Base-by-base conservation (phyloP, 2,113 vertebrate genomes). In the Chionis minor region DNA sequence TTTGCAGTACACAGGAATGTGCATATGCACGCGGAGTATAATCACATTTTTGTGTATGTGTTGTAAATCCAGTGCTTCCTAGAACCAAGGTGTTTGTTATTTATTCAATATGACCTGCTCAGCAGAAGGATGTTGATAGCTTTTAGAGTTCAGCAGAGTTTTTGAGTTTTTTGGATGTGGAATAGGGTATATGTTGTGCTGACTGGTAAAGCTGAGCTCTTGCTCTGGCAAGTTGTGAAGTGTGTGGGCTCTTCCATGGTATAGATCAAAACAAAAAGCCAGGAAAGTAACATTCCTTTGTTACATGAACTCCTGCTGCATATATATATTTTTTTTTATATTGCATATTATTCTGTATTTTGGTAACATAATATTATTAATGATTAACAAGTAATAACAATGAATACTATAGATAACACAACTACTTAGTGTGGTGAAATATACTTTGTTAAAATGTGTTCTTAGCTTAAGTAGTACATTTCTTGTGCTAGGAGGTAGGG, bases 1-100 rank as follows among this genome's bases (percentile, higher is more conserved):
- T 23, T 69, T 35, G 30, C 22, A 73, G 35, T 45, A 47, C 44
- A 44, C 32, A 10, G 47, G 9, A 26, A 33, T 47, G n/a, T 47
- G 26, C 62, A 11, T 51, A 9, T 28, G 42, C 14, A 2, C 59
- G 51, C 26, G 33, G 62, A 63, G 19, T 54, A 13, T 30, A 45
- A 32, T 42, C 10, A 6, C 20, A 0, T 38, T 62, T 51, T 61
- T 86, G 33, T 56, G 2, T 52, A 19, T 0, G 1, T 62, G 33
- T 21, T 78, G 18, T 42, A 38, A 56, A 62, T 51, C 12, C 35
- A 62, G 1, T 2, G 8, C 18, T 83, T 63, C 18, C 5, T 62
- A 51, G 33, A 49, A 38, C 45, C 3, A 14, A 44, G 23, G 10
- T 17, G 3, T 63, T 47, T 75, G 6, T 59, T 65, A 26, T 30